Evolutionary conservation across 1,140 invertebrate species (phyloP).

Genomic region (Lordiphosa mommai): DNA sequence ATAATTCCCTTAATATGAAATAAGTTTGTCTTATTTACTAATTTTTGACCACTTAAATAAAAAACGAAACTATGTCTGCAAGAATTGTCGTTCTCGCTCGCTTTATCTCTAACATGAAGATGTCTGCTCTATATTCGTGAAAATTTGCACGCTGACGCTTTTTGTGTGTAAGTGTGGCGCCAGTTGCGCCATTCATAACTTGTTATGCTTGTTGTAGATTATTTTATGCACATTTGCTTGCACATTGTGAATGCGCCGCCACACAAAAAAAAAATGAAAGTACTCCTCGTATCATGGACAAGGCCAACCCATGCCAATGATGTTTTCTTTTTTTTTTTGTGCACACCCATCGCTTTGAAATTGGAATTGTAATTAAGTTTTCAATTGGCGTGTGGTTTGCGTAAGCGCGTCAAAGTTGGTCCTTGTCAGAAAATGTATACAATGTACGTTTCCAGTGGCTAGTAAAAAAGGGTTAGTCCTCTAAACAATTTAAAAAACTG

Average conservation of each 20-base stretch:
- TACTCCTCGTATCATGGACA: slow-evolving; percentile 42
- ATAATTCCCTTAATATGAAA: too few species aligned
- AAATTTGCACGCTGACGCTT: slow-evolving; percentile 12
- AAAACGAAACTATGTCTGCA: too few species aligned
- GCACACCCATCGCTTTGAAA: slow-evolving; percentile 3
- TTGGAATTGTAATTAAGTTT: slow-evolving; percentile 9
- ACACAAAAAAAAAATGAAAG: slow-evolving; percentile 42
- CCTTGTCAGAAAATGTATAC: slow-evolving; percentile 2
- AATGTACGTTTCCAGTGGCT: too few species aligned
- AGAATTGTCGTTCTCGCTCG: too few species aligned
- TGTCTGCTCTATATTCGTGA: background rate
- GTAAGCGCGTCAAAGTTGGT: slow-evolving; percentile 6
- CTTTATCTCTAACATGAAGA: background rate
- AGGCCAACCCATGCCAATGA: slow-evolving; percentile 28
- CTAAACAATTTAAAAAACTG: too few species aligned
- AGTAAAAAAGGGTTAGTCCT: too few species aligned
- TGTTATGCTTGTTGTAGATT: slow-evolving; percentile 30
- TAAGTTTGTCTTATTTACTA: too few species aligned
- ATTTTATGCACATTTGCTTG: slow-evolving; percentile 37
- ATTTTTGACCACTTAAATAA: too few species aligned
- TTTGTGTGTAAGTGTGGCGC: slow-evolving; percentile 15
- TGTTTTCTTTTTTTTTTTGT: slow-evolving; percentile 11
- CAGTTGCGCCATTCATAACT: slow-evolving; percentile 25
- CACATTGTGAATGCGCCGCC: slow-evolving; percentile 33
- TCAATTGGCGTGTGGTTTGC: slow-evolving; percentile 10